Percentiles rank a stretch among this genome's conserved stretches.
Evolutionary conservation across 2,888 invertebrate genomes (phyloP).

Genomic region (Dromius quadrimaculatus): DNA sequence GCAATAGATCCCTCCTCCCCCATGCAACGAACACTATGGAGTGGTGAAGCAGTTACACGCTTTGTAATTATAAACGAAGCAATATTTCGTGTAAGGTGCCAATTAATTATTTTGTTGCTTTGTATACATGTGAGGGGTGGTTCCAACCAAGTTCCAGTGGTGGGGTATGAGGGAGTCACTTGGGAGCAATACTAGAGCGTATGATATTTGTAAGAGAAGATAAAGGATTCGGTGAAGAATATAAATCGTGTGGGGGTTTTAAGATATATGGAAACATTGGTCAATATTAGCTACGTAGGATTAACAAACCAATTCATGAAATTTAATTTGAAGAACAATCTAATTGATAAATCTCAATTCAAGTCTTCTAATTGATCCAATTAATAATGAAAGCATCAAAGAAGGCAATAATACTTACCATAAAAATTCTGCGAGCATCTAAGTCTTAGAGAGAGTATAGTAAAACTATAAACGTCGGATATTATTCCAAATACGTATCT

Average conservation of each 20-base stretch:
- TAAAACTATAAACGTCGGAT: constrained; percentile 25
- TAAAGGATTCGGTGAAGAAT: too few relatives aligned
- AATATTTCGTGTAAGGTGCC: constrained; percentile 66
- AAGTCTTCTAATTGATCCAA: constrained; percentile 32
- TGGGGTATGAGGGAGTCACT: neutral
- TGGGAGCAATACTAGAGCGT: neutral
- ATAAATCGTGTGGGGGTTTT: too few relatives aligned
- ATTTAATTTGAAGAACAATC: neutral
- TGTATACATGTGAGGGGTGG: constrained; percentile 40
- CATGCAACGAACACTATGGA: constrained; percentile 11
- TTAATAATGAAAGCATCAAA: constrained; percentile 27
- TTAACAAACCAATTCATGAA: too few relatives aligned
- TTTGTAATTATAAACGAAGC: constrained; percentile 67
- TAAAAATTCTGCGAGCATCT: constrained; percentile 2
- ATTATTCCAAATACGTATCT: constrained; percentile 19
- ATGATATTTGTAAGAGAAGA: too few relatives aligned
- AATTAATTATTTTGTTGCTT: constrained; percentile 63
- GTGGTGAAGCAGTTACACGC: constrained; percentile 59
- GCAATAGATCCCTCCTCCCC: neutral
- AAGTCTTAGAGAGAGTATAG: neutral
- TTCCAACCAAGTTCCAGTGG: constrained; percentile 8
- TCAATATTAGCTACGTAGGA: too few relatives aligned
- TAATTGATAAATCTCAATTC: neutral
- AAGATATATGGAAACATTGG: too few relatives aligned
- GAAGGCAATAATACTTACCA: constrained; percentile 7